These are phyloP conservation scores for Anoplopoma fimbria DNA, from an alignment of 2,113 vertebrate genomes.

Conservation along the genomic window DNA sequence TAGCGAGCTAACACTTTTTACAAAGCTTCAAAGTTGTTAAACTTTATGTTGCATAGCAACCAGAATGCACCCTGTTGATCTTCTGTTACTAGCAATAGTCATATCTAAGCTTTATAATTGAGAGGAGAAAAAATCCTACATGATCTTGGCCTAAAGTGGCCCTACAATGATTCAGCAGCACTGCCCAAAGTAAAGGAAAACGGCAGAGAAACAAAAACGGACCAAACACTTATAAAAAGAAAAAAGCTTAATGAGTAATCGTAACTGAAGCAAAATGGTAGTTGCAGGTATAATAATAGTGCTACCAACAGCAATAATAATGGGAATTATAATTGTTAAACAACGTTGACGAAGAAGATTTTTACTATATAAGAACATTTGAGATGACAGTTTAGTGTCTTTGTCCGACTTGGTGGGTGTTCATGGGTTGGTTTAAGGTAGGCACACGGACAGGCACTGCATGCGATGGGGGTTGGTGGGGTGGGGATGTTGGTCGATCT, in stretches of 20 bases:
- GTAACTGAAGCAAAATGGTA: conserved; percentile 71
- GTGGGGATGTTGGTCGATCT: conserved; percentile 57
- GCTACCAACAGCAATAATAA: conserved; percentile 78
- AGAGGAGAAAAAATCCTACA: conserved; percentile 36
- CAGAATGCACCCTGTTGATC: conserved; percentile 73
- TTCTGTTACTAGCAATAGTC: conserved; percentile 65
- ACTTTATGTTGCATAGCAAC: conserved; percentile 78
- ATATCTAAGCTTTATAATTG: conserved; percentile 34
- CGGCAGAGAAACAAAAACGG: conserved; percentile 42
- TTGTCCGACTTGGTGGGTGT: conserved; percentile 77
- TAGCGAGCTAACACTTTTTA: conserved; percentile 48
- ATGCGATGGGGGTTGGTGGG: conserved; percentile 84
- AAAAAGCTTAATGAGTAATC: conserved; percentile 74
- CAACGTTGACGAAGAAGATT: conserved; percentile 67
- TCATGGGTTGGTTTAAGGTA: conserved; percentile 84
- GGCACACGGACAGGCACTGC: conserved; percentile 95
- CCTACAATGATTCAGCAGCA: conserved; percentile 25
- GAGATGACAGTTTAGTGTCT: conserved; percentile 81
- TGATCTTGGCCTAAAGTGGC: conserved; percentile 37
- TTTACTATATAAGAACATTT: conserved; percentile 78
- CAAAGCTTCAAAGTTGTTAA: conserved; percentile 58
- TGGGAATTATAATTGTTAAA: conserved; percentile 75
- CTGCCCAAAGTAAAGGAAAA: conserved; percentile 31
- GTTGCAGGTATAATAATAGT: conserved; percentile 77
- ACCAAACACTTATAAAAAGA: conserved; percentile 51